These are phyloP conservation scores for Lepidonotus clava DNA, from an alignment of 2,888 invertebrate genomes.

Conservation along the genomic window DNA sequence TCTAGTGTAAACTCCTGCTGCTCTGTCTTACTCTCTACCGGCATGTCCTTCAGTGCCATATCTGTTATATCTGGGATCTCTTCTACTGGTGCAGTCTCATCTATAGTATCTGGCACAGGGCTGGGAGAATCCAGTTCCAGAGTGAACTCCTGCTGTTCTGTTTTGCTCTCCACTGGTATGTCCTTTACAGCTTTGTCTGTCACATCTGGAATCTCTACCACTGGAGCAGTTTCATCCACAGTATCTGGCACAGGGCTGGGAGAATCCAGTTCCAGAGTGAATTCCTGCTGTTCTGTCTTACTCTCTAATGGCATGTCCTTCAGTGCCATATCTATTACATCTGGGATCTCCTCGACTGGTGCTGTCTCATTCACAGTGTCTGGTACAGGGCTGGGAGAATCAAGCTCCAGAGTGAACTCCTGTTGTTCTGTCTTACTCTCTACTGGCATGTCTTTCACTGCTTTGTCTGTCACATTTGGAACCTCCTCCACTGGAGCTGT, in stretches of 20 bases:
- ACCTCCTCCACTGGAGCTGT: neutral
- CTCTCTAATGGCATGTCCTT: constrained; percentile 5
- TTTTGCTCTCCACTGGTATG: neutral
- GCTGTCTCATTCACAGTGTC: neutral
- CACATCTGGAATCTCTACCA: neutral
- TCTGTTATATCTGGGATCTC: constrained; percentile 7
- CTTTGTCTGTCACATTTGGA: neutral
- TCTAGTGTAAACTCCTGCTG: constrained; percentile 37
- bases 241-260: neutral
- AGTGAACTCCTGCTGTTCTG: neutral
- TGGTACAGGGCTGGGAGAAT: neutral
- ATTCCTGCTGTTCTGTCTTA: constrained; percentile 20
- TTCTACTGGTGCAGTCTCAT: neutral
- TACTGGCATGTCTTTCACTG: neutral
- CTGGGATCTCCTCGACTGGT: neutral
- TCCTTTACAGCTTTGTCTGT: constrained; percentile 14
- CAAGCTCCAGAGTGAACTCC: constrained; percentile 14
- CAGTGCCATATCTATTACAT: neutral
- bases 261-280: neutral
- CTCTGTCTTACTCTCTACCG: neutral
- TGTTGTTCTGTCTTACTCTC: neutral
- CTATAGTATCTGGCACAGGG: neutral
- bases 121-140: neutral
- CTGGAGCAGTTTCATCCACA: neutral
- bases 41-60: neutral